Evolutionary conservation across 2,888 invertebrate species (phyloP).

Genomic region (Agrochola litura): DNA sequence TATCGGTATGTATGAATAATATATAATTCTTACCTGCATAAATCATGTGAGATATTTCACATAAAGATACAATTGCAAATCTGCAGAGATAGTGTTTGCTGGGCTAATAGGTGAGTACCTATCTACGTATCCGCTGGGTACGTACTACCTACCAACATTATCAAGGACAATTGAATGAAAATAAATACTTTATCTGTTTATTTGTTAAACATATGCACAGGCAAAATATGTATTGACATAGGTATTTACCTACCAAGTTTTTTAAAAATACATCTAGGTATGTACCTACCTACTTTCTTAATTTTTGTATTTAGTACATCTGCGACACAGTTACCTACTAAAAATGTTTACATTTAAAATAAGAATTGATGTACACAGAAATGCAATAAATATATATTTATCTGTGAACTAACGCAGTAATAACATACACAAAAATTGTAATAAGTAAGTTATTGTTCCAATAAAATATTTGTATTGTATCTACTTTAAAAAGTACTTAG

Average conservation of each 20-base stretch:
- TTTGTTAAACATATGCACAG: slow-evolving; percentile 7
- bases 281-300: no score
- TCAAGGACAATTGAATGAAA: slow-evolving; percentile 46
- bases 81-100: slow-evolving; percentile 8
- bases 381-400: no score
- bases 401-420: no score
- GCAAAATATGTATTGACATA: not conserved
- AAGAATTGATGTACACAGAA: no score
- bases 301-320: no score
- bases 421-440: no score
- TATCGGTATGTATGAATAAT: not conserved
- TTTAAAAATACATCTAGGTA: not conserved
- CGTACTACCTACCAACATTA: slow-evolving; percentile 14
- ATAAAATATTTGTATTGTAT: no score
- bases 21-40: not conserved
- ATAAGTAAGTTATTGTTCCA: no score
- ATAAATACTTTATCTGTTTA: slow-evolving; percentile 42
- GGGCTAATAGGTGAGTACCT: not conserved
- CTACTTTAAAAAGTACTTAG: no score
- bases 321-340: no score
- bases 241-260: not conserved
- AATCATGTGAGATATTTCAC: slow-evolving; percentile 14
- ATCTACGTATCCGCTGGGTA: not conserved
- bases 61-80: slow-evolving; percentile 16
- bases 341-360: no score